Base-by-base conservation (phyloP, 2,888 invertebrate genomes). In the Ectropis crepuscularia region DNA sequence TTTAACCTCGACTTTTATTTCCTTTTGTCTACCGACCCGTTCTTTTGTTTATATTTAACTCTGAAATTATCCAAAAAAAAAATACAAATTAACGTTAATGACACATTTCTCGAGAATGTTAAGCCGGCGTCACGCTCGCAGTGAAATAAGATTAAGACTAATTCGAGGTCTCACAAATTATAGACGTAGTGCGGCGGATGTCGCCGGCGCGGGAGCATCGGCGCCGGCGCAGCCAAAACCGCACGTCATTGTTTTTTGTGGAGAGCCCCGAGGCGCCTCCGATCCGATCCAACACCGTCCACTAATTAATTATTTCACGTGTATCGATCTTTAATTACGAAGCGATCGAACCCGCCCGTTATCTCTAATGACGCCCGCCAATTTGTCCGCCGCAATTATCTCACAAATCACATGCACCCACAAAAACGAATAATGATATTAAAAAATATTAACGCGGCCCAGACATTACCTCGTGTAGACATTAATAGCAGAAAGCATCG, bases 201-300 rank as follows among this genome's bases (percentile, higher is more conserved):
- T 89, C 90, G 91, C 86, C 86, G 82, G 75, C 78, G 81, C 77
- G 89, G 16, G 16, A 28, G 82, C 81, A 80, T 79, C 85, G 91
- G 89, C 89, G 90, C 90, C 90, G 79, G 82, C 86, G 85, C 86
- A 87, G 72, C 81, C 77, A 79, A 91, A 92, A 92, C 88, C 88
- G 92, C 91, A 88, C 88, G 91, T 92, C 92, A 92, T 92, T 92
- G 91, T 92, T 92, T 92, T 92, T 92, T 92, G 89, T 91, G 81
- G 73, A 79, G 76, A 81, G 79, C 82, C 88, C 88, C 77, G 81
- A 80, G 87, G 88, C 88, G 82, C 82, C 86, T 81, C 81, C 80
- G 82, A 81, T 81, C 82, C 82, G 81, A 86, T 84, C 85, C 81
- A 77, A 85, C 78, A 81, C 80, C 80, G 75, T 79, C 83, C 87